Percentiles rank a stretch among this genome's conserved stretches.
Evolutionary conservation across 2,888 invertebrate species (phyloP).

Genomic region (Athrips mouffetella): DNA sequence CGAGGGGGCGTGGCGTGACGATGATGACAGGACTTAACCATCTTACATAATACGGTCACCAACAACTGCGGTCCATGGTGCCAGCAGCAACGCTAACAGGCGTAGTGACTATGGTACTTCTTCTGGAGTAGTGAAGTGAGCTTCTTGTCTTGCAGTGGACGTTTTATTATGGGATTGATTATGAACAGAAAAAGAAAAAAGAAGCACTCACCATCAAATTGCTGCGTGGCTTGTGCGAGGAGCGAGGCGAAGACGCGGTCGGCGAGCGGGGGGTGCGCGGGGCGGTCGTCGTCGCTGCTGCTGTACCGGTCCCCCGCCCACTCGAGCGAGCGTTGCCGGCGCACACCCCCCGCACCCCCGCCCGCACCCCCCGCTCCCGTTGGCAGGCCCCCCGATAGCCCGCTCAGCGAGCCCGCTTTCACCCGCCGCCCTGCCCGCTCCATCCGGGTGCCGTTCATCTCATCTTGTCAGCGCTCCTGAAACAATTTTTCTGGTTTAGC

Average conservation of each 20-base stretch:
- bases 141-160: too few species aligned
- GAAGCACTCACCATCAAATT: slow-evolving; percentile 66
- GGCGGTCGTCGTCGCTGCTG: slow-evolving; percentile 75
- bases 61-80: too few species aligned
- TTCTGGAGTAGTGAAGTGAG: too few species aligned
- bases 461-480: slow-evolving; percentile 58
- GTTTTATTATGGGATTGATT: too few species aligned
- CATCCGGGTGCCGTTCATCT: slow-evolving; percentile 58
- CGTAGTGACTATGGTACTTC: too few species aligned
- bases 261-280: slow-evolving; percentile 69
- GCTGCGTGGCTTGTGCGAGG: slow-evolving; percentile 75
- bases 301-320: slow-evolving; percentile 78
- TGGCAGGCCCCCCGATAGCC: slow-evolving; percentile 55
- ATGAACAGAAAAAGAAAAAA: not conserved
- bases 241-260: slow-evolving; percentile 74
- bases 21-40: too few species aligned
- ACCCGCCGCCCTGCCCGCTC: slow-evolving; percentile 67
- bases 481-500: too few species aligned
- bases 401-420: slow-evolving; percentile 69
- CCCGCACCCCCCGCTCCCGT: slow-evolving; percentile 52
- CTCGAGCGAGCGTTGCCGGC: slow-evolving; percentile 78
- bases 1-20: too few species aligned
- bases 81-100: too few species aligned
- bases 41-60: too few species aligned
- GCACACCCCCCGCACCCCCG: slow-evolving; percentile 49